Conservation (phyloP, 2,888 invertebrate genomes). For the Syrphus vitripennis region DNA sequence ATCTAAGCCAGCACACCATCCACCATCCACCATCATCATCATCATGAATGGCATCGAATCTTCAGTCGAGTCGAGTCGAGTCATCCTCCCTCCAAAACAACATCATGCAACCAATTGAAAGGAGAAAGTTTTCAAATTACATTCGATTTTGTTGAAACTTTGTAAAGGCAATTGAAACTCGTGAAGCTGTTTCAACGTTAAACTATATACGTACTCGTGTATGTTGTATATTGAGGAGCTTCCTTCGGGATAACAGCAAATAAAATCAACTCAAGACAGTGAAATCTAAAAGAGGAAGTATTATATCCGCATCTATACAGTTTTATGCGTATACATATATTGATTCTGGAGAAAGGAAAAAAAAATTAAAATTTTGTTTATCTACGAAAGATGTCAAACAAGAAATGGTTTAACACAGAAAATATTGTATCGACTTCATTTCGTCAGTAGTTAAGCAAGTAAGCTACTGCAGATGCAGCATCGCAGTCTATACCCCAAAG, state of each 20-base stretch:
- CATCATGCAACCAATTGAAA: constrained; percentile 67
- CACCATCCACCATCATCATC: not conserved
- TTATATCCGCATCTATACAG: constrained; percentile 2
- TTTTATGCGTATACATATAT: not conserved
- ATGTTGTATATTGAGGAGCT: no score
- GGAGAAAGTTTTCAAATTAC: constrained; percentile 71
- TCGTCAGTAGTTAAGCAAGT: not conserved
- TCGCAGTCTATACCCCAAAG: not conserved
- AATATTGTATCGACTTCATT: constrained; percentile 43
- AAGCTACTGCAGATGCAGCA: not conserved
- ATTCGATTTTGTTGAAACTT: constrained; percentile 71
- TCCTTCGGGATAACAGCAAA: constrained; percentile 67
- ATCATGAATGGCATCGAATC: no score
- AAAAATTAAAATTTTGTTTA: constrained; percentile 9
- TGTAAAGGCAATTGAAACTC: constrained; percentile 70
- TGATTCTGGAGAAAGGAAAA: not conserved
- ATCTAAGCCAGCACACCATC: not conserved
- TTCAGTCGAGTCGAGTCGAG: not conserved
- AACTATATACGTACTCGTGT: not conserved
- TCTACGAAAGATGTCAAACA: constrained; percentile 12
- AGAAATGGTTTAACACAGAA: constrained; percentile 23
- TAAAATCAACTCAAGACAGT: constrained; percentile 69
- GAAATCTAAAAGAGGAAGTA: constrained; percentile 48
- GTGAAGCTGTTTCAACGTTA: constrained; percentile 54
- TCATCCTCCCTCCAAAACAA: constrained; percentile 36